phyloP scores from a whole-genome alignment of 2,797 vertebrate genomes.

The Prunella strophiata region DNA sequence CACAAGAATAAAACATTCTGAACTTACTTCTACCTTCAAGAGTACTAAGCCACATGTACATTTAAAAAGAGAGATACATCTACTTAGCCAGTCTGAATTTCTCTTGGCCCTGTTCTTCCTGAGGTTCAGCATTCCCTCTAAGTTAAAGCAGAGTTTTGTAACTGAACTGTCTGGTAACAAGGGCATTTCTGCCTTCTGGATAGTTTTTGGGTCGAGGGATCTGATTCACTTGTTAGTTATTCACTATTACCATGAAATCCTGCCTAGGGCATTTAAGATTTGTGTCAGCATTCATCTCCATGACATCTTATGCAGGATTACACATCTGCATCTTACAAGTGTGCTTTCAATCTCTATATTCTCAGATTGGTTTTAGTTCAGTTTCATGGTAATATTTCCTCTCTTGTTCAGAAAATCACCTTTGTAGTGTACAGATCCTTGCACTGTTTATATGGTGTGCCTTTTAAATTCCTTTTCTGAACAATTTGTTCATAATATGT shows the following conservation, averaged over 20 bases:
- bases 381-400: neutral
- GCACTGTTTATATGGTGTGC: neutral
- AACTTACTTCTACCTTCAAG: neutral
- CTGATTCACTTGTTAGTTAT: constrained; percentile 34
- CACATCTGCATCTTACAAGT: neutral
- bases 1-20: neutral
- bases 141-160: neutral
- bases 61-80: neutral
- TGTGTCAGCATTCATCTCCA: constrained; percentile 17
- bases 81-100: neutral
- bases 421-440: neutral
- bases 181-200: constrained; percentile 48
- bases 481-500: neutral
- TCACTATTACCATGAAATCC: constrained; percentile 30
- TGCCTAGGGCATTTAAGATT: constrained; percentile 42
- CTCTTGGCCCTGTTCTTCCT: neutral
- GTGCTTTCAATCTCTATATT: neutral
- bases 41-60: neutral
- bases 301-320: constrained; percentile 22
- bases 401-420: neutral
- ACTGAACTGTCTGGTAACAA: neutral
- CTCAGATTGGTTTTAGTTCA: neutral
- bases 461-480: neutral
- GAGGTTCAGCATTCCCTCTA: neutral
- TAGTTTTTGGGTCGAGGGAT: constrained; percentile 7